These are phyloP conservation scores for Damaliscus lunatus DNA, from an alignment of 2,113 vertebrate species.

Conservation along the genomic window DNA sequence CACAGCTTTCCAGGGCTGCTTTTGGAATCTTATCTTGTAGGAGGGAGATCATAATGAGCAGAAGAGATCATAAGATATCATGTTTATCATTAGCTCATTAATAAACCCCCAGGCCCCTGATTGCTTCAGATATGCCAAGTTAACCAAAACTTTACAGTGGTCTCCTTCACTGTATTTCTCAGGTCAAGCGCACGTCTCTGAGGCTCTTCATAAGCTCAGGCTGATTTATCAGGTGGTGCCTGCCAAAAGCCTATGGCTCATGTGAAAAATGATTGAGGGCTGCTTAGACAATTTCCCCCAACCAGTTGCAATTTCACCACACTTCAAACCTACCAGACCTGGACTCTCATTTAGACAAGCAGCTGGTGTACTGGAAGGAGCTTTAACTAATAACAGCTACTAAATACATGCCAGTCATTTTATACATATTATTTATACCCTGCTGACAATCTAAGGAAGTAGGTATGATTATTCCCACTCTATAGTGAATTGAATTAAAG, in stretches of 20 bases:
- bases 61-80: neutral
- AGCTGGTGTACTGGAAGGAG: neutral
- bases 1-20: neutral
- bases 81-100: neutral
- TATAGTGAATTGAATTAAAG: neutral
- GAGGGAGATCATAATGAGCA: neutral
- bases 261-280: neutral
- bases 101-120: neutral
- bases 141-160: accelerated
- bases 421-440: neutral
- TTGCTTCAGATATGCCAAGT: neutral
- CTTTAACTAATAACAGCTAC: neutral
- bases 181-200: neutral
- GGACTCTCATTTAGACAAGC: neutral
- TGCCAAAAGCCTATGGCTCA: neutral
- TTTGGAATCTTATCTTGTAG: neutral
- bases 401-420: neutral
- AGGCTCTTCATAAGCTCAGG: neutral
- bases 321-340: neutral
- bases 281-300: neutral
- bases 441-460: neutral
- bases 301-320: neutral
- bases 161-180: accelerated
- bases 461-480: neutral
- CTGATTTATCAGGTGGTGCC: neutral